Evolutionary conservation across 2,888 invertebrate genomes (phyloP), one percentile per base, ranked within the genome.

Genomic region (Ditula angustiorana): DNA sequence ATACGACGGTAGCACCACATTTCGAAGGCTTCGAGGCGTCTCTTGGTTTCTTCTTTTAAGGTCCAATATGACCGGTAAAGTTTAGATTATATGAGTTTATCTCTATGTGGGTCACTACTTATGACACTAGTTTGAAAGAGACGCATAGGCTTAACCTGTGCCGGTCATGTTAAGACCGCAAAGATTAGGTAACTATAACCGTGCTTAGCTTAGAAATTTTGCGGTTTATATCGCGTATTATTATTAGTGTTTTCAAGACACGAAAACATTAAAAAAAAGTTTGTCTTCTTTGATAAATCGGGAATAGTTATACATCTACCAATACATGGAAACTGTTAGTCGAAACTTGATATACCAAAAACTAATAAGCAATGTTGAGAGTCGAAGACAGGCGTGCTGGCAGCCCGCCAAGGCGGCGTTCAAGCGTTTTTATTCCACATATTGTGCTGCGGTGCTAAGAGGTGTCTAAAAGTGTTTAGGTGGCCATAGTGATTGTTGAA

Each of bases 321-420:
- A 28, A 56, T 62, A 62, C 46, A 49, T 26, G 13, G 28, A 57
- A 62, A 57, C 62, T 62, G 57, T 62, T 62, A 62, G 62, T 41
- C 41, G 62, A 37, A 61, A 62, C 56, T 57, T 62, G 62, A 62
- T 62, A 62, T 49, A 50, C 24, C 41, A 69, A 57, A 62, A 63
- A 69, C 65, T 65, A 60, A 50, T 55, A 68, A 65, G 67, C 55
- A 67, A 64, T 61, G 56, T 65, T 13, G 66, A 57, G 52, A 30
- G 52, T 33, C 50, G 66, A 60, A 56, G 58, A 66, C 55, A 58
- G 67, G 55, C 35, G 53, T 23, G 49, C 52, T 69, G 71, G 70
- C 69, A 16, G 19, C 16, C 16, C 13, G 60, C 67, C 66, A 67
- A 47, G 47, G 24, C 26, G 44, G 41, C 41, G 41, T 56, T 56